Evolutionary conservation across 2,888 invertebrate genomes (phyloP), one percentile per base, ranked within the genome.

Genomic region (Anagyrus pseudococci): DNA sequence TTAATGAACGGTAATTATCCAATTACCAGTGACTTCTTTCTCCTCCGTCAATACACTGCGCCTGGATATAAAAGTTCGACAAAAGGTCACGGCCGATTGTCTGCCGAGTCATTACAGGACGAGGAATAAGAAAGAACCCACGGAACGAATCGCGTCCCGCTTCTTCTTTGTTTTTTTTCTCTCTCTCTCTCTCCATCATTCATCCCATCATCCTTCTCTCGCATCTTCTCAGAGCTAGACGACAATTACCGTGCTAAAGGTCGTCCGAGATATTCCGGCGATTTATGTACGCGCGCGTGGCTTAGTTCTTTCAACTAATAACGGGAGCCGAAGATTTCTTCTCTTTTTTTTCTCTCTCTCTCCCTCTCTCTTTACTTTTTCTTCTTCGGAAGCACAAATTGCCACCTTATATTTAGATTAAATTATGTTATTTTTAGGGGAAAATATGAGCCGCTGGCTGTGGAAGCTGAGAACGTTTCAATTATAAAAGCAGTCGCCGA

Each of bases 1-100:
- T 33, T 61, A 61, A 61, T 61, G 56, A 61, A 43, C 61, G 22
- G 17, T 61, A 37, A 61, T 61, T 56, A 61, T 61, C 50, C 61
- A 55, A 61, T 61, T 61, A 61, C 25, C 47, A 25, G 23, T 47
- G 46, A 50, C 26, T 43, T 50, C 26, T 33, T 4, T 37, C 13
- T 29, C 29, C 2, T 44, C 26, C 20, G 23, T 44, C 8, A n/a
- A 2, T 13, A 19, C n/a, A 7, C 40, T 41, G 25, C 22, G 29
- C 15, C 29, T 17, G 25, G 20, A 19, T 8, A 8, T 19, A 6
- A 4, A 23, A 49, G 33, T 1, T 17, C 55, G 33, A 37, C 43
- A 49, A 46, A 53, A 59, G 59, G 54, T 54, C 59, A 60, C 22
- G 54, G 54, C 19, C 50, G 43, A 41, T 40, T 53, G 52, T 46